Evolutionary conservation across 2,113 vertebrate species (phyloP).

Genomic region (Anolis sagrei): DNA sequence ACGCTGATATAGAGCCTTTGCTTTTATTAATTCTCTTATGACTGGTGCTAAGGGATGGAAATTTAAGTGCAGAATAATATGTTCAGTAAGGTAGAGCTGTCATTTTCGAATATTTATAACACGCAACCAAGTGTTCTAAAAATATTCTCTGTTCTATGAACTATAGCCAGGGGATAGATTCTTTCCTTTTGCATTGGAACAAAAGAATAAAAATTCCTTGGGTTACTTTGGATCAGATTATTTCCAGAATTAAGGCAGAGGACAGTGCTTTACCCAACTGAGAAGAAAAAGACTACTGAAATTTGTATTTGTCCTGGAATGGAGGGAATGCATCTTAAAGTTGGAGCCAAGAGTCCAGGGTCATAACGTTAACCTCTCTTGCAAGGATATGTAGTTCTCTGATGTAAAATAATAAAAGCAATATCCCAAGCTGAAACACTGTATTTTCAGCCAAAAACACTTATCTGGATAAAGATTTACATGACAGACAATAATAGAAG

Average conservation of each 20-base stretch:
- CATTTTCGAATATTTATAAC: slow-evolving; percentile 4
- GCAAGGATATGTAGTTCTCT: neutral
- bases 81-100: neutral
- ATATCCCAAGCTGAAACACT: neutral
- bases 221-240: slow-evolving; percentile 12
- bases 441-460: neutral
- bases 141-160: slow-evolving; percentile 15
- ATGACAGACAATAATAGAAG: no score
- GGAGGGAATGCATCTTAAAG: neutral
- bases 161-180: slow-evolving; percentile 6
- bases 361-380: neutral
- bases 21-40: neutral
- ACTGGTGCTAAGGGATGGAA: neutral
- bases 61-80: neutral
- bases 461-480: neutral
- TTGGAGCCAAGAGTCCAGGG: accelerated
- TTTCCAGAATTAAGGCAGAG: slow-evolving; percentile 22
- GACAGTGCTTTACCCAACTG: neutral
- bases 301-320: neutral
- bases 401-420: slow-evolving; percentile 16
- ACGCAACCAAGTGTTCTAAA: slow-evolving; percentile 27
- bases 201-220: neutral
- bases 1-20: neutral
- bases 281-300: slow-evolving; percentile 13
- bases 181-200: slow-evolving; percentile 24